phyloP scores from a whole-genome alignment of 2,113 vertebrate species.

The Gambusia holbrooki region DNA sequence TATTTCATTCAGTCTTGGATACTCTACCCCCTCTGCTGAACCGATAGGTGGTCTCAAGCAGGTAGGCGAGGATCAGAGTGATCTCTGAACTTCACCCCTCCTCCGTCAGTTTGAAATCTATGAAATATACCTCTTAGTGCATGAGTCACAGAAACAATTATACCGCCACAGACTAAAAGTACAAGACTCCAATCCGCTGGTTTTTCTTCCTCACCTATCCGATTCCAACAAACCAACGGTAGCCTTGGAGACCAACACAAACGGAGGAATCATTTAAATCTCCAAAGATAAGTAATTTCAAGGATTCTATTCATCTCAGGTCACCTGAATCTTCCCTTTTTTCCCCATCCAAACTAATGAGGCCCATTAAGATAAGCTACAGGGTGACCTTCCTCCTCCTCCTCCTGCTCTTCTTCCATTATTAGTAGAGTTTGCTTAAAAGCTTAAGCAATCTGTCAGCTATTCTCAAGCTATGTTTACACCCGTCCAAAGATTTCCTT shows the following conservation, averaged over 20 bases:
- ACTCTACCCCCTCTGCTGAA: background rate
- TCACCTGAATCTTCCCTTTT: slow-evolving; percentile 6
- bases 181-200: background rate
- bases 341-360: slow-evolving; percentile 22
- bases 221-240: background rate
- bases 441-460: slow-evolving; percentile 16
- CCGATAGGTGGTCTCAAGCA: background rate
- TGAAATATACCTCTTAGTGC: background rate
- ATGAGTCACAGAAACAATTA: background rate
- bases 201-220: no score
- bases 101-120: slow-evolving; percentile 19
- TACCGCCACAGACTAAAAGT: background rate
- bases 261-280: background rate
- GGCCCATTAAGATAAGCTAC: slow-evolving; percentile 43
- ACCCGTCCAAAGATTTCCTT: slow-evolving; percentile 23
- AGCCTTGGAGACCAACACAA: background rate
- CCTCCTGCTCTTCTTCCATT: background rate
- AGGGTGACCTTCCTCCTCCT: slow-evolving; percentile 40
- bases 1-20: background rate
- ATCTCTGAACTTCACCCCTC: slow-evolving; percentile 54
- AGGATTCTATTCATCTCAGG: slow-evolving; percentile 33
- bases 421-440: slow-evolving; percentile 22
- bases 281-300: background rate
- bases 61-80: background rate
- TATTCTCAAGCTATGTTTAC: background rate